Evolutionary conservation across 2,888 invertebrate species (phyloP), one percentile per base, ranked within the genome.

Genomic region (Frankliniella fusca): DNA sequence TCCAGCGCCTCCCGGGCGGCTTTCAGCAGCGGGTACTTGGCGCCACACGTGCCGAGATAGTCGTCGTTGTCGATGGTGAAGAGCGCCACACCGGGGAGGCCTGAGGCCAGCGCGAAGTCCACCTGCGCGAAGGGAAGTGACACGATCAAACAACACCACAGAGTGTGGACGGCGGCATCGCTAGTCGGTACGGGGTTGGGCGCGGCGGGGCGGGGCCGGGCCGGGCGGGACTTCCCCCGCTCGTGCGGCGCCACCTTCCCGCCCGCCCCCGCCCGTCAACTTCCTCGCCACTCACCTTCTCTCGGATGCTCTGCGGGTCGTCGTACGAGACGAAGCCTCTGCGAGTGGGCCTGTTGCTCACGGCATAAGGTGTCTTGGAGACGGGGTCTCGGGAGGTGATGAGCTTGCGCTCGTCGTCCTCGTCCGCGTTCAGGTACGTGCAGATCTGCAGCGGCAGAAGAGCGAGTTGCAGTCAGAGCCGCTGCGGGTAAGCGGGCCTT

Each of bases 61-160:
- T 96, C 96, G 84, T 97, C 96, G 0, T 95, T 96, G 87, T 96
- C 96, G 65, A 96, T 92, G 65, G 95, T 94, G 96, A 96, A 96
- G 9, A 95, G 92, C 95, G 96, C 96, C 0, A 93, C 91, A 1
- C 96, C 96, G 0, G 92, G 94, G 0, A 97, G 88, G 7, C 90
- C 90, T 85, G 92, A 90, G 83, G 90, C 90, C 86, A 93, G 90
- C 0, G 93, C 93, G 86, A 91, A 91, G 80, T 85, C 84, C 38
- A 87, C 86, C 91, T 91, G 87, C 3, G 70, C 10, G 27, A 15
- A 61, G 11, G 15, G 61, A 18, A 61, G 0, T 20, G 61, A 20
- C 0, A 18, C 1, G 20, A 61, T 12, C 15, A 18, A 7, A 18
- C 20, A 61, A 11, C 50, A 15, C 9, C 15, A 15, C 15, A 11